Base-by-base conservation (phyloP, 1,140 invertebrate species). In the Drosophila sucinea region DNA sequence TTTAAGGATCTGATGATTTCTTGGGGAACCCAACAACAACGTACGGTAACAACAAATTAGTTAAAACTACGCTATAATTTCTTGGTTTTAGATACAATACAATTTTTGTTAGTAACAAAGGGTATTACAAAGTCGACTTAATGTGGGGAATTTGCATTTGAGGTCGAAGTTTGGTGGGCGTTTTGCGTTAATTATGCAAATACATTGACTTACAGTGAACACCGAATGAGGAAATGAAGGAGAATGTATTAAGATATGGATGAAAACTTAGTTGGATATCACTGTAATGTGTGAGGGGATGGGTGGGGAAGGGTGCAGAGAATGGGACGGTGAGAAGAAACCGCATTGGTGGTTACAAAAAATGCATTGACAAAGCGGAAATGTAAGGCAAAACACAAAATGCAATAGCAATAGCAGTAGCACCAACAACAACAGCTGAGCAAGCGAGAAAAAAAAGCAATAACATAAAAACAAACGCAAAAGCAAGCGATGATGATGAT, bases 301-400 rank as follows among this genome's bases (percentile, higher is more conserved):
- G 62, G 30, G 44, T 44, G 62, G 60, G 17, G 17, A 2, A 27
- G 7, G 6, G 23, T 17, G 44, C 5, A 7, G 17, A 7, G 23
- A 51, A 17, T 17, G 17, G 17, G 17, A 7, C 23, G 8, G 11
- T 41, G 40, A 4, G n/a, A 41, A 41, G 11, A 41, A 41, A 17
- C 40, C 7, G 44, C 23, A 25, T 25, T 25, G 23, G 63, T 57
- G 41, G 30, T 60, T 73, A 60, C 72, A 67, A 60, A 81, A 17
- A 84, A 77, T 84, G 81, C 81, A 85, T 68, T 80, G 73, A 61
- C 82, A 51, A 84, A 75, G 81, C 81, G 81, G 81, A 85, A 85
- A 85, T 79, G 55, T 64, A 56, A 72, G 79, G 81, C 82, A 86
- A 78, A 83, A 71, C 74, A 81, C 41, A 62, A 76, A 77, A 70